Base-by-base conservation (phyloP, 2,113 vertebrate genomes). In the Sciurus niger region DNA sequence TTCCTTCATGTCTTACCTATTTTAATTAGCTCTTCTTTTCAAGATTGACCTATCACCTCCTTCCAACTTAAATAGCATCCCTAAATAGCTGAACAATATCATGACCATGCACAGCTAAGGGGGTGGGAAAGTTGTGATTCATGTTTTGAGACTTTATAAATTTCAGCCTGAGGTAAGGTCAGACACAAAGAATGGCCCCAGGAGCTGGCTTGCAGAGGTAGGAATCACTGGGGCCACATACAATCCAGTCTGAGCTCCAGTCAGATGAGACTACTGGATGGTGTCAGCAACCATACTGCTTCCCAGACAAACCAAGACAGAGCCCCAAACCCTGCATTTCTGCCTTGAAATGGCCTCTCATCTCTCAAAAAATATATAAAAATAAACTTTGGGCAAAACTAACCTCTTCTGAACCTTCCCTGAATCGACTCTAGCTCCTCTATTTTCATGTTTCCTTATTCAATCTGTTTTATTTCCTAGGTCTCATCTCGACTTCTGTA, bases 401-500 rank as follows among this genome's bases (percentile, higher is more conserved):
- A 83, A 74, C 34, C 53, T 93, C 13, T 78, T 96, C 86, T 51
- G 46, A 89, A n/a, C 46, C 46, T 77, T 53, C 30, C 46, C 83
- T 95, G 65, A 58, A 83, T 28, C 60, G 89, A 89, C 14, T 34
- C 86, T 89, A 20, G 28, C 46, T 94, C 74, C 43, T 95, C 4
- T 86, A 89, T 92, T 97, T 86, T 82, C 11, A 24, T 96, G 12
- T 43, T 48, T 88, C 68, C 60, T 92, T 65, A 65, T 68, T 92
- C 93, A 32, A 92, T 73, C 68, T 94, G 18, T 92, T 76, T 94
- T 93, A 48, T 89, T 89, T 89, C 28, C 43, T 78, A 55, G n/a
- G 65, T 87, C 37, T 83, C 70, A 96, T 70, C 65, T 94, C 67
- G 93, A 86, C 37, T 84, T 97, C 58, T 89, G 4, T 93, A 93